These are phyloP conservation scores for Delia radicum DNA, from an alignment of 1,140 invertebrate genomes.

Conservation along the genomic window DNA sequence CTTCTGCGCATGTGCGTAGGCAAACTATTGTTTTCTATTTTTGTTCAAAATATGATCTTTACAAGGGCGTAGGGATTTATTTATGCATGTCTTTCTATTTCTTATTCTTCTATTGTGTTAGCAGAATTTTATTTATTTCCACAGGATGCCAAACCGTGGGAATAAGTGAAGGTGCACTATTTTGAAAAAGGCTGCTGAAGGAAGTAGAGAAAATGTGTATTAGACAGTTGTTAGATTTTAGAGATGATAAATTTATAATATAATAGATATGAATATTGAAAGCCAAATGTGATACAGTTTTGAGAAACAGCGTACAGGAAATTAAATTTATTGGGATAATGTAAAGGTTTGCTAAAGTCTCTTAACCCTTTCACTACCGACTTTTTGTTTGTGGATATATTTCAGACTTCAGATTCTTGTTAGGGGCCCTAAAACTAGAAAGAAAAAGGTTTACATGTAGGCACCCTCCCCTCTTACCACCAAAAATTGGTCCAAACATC, in stretches of 20 bases:
- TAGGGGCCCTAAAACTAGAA: too few species aligned
- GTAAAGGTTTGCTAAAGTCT: too few species aligned
- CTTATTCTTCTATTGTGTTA: background rate
- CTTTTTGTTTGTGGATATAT: too few species aligned
- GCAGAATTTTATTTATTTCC: background rate
- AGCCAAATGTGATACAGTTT: too few species aligned
- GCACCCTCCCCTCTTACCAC: too few species aligned
- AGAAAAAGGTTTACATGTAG: too few species aligned
- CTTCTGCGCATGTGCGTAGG: background rate
- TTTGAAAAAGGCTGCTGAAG: background rate
- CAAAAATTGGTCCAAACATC: too few species aligned
- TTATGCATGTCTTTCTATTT: background rate
- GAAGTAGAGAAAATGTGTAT: background rate
- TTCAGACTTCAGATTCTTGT: too few species aligned
- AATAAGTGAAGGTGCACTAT: slow-evolving; percentile 10
- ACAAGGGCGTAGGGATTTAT: slow-evolving; percentile 5
- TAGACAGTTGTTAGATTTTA: background rate
- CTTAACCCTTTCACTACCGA: too few species aligned
- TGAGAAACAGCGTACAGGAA: too few species aligned
- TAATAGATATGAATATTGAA: too few species aligned
- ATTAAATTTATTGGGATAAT: too few species aligned
- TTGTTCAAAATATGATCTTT: background rate
- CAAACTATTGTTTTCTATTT: background rate
- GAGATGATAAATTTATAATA: background rate
- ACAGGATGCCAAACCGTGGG: slow-evolving; percentile 15